These are phyloP conservation scores for Acanthosepion pharaonis DNA, from an alignment of 2,888 invertebrate species.

Conservation along the genomic window DNA sequence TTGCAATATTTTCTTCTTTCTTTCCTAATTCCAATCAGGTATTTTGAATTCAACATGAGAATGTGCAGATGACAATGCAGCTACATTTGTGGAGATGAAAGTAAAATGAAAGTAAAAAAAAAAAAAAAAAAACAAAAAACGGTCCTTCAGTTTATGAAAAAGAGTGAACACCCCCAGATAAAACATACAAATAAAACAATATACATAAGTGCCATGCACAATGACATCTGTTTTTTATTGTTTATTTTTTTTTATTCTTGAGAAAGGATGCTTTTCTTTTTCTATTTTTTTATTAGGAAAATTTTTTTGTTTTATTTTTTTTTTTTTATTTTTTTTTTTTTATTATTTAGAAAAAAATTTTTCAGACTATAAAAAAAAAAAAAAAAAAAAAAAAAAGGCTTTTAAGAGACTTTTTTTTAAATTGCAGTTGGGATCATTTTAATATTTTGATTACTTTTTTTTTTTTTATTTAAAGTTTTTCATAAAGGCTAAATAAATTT, in stretches of 20 bases:
- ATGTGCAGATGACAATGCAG: background rate
- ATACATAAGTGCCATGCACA: background rate
- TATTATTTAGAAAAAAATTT: background rate
- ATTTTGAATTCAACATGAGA: background rate
- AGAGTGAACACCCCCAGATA: background rate
- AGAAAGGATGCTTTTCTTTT: background rate
- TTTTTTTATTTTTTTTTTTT: background rate
- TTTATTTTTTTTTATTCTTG: background rate
- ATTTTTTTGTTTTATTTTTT: background rate
- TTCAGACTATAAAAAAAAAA: background rate
- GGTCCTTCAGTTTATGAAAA: background rate
- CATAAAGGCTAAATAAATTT: background rate
- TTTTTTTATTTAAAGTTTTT: background rate
- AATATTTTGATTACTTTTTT: background rate
- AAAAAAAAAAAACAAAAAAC: background rate
- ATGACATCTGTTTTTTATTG: background rate
- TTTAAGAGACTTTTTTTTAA: background rate
- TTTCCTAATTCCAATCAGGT: background rate
- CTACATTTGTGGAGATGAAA: background rate
- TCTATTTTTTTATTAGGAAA: background rate
- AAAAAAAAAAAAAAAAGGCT: background rate
- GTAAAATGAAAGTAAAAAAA: too few species aligned
- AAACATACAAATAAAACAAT: background rate
- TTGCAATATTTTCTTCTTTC: background rate
- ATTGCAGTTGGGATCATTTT: background rate